Evolutionary conservation across 1,140 invertebrate genomes (phyloP), one percentile per base, ranked within the genome.

Genomic region (Papilio aristodemus): DNA sequence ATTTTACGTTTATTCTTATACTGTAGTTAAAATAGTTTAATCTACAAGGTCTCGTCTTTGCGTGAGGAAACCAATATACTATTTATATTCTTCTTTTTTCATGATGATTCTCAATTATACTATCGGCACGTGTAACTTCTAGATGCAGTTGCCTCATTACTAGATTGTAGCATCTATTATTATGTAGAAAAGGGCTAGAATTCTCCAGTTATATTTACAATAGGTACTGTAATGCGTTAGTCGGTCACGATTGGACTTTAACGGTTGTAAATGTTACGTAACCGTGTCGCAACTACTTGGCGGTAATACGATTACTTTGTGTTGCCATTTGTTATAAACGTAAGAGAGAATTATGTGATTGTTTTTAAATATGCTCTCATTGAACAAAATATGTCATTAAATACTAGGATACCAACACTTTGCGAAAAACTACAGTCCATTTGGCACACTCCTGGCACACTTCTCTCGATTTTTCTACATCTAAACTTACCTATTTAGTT

Each of bases 121-220:
- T 32, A 59, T 59, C 58, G 58, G 58, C 58, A 59, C 58, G 58
- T 59, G 58, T 59, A 59, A 59, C 27, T 59, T 36, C 9, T 9
- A 36, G 27, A 59, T 59, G 6, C 14, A 59, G 17, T 37, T 59
- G 37, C 32, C n/a, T 36, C 0, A 6, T 59, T 37, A 59, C 9
- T 27, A 9, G 58, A 36, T 59, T 59, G 14, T 59, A 32, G 58
- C 27, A 36, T 59, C n/a, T 59, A 59, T 59, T 36, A 14, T 36
- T 17, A 13, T 32, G 9, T 17, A 5, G 25, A 36, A 59, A 59
- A 59, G 58, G 58, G 27, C 32, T 36, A 59, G 11, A 59, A 59
- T 59, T 59, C 32, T 36, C 27, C 32, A 59, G n/a, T 59, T n/a
- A 17, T 59, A 0, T 27, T 32, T 59, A 32, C 27, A 32, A 37